These are phyloP conservation scores for Battus philenor DNA, from an alignment of 1,140 invertebrate species.

Conservation along the genomic window DNA sequence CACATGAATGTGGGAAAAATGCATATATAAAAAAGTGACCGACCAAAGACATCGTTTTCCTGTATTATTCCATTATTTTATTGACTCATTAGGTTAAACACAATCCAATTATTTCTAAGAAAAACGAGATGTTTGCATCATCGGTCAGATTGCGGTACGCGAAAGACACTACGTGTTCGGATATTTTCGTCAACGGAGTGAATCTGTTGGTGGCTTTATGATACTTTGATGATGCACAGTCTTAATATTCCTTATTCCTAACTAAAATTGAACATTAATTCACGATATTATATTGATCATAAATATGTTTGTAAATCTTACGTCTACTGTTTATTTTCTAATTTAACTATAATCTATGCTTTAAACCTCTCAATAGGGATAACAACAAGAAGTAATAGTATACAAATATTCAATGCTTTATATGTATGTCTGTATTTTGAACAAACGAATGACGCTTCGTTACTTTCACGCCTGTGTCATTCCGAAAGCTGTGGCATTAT, in stretches of 20 bases:
- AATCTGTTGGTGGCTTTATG: too few relatives aligned
- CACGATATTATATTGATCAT: too few relatives aligned
- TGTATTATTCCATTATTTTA: slow-evolving; percentile 2
- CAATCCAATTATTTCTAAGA: slow-evolving; percentile 21
- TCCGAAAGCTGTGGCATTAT: slow-evolving; percentile 27
- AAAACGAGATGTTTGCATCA: slow-evolving; percentile 30
- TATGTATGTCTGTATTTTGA: background rate
- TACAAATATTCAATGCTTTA: slow-evolving; percentile 5
- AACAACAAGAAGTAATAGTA: background rate
- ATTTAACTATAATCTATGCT: too few relatives aligned
- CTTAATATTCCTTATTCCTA: too few relatives aligned
- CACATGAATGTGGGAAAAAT: too few relatives aligned
- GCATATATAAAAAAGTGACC: too few relatives aligned
- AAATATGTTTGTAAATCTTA: too few relatives aligned
- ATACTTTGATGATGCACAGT: too few relatives aligned
- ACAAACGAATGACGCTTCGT: slow-evolving; percentile 3
- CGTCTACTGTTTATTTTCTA: too few relatives aligned
- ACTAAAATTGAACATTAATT: too few relatives aligned
- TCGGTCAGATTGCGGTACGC: slow-evolving; percentile 18
- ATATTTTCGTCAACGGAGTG: too few relatives aligned
- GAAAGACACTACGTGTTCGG: slow-evolving; percentile 27
- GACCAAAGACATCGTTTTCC: slow-evolving; percentile 3
- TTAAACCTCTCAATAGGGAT: too few relatives aligned
- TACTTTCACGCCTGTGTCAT: slow-evolving; percentile 29
- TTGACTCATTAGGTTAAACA: slow-evolving; percentile 15